A percentile compares a stretch with the other conserved stretches of the same genome.
Evolutionary conservation across 2,113 vertebrate genomes (phyloP).

Genomic region (Glaucidium brasilianum): DNA sequence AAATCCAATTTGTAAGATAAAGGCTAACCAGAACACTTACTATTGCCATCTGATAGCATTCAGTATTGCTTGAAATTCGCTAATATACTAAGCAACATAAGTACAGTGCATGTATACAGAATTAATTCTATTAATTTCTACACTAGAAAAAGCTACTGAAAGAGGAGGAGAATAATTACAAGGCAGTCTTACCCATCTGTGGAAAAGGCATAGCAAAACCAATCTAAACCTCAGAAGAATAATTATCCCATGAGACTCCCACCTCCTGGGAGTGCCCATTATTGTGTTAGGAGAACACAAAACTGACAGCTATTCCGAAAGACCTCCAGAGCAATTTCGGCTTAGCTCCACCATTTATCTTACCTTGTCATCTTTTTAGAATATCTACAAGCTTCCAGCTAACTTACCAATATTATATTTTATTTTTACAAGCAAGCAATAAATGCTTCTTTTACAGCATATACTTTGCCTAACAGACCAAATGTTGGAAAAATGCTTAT

Average conservation of each 20-base stretch:
- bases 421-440: background rate
- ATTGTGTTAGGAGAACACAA: conserved; percentile 24
- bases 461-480: background rate
- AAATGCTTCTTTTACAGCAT: conserved; percentile 21
- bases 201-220: background rate
- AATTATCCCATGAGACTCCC: conserved; percentile 14
- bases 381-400: conserved; percentile 1
- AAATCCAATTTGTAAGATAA: conserved; percentile 56
- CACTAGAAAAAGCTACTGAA: conserved; percentile 20
- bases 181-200: conserved; percentile 13
- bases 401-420: background rate
- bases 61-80: conserved; percentile 31
- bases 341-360: background rate
- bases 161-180: conserved; percentile 31
- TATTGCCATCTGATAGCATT: conserved; percentile 43
- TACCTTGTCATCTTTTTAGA: background rate
- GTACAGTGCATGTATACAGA: conserved; percentile 44
- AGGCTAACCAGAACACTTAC: conserved; percentile 30
- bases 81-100: conserved; percentile 19
- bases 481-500: conserved; percentile 25
- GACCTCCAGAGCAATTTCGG: background rate
- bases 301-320: conserved; percentile 37
- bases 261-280: conserved; percentile 38
- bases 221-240: conserved; percentile 8
- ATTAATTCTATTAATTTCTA: conserved; percentile 61